These are phyloP conservation scores for Napeogenes sylphis DNA, from an alignment of 2,888 invertebrate species.

Conservation along the genomic window DNA sequence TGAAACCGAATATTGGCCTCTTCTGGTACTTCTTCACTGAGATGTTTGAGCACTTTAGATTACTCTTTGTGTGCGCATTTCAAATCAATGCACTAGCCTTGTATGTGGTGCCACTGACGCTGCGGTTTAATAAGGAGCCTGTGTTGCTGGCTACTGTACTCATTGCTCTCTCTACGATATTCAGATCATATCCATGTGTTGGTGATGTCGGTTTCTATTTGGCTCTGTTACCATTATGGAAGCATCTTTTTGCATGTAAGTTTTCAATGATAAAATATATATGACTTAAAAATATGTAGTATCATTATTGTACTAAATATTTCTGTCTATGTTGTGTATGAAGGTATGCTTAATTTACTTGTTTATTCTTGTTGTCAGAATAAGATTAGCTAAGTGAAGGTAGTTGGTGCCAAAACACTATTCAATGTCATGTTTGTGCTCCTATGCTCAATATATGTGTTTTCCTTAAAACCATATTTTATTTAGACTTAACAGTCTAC, in stretches of 20 bases:
- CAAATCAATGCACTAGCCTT: conserved; percentile 96
- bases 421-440: too few relatives aligned
- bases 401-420: too few relatives aligned
- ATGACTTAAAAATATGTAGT: too few relatives aligned
- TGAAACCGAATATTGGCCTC: conserved; percentile 97
- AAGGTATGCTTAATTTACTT: too few relatives aligned
- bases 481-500: too few relatives aligned
- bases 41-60: conserved; percentile 99
- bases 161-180: conserved; percentile 90
- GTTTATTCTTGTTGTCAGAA: too few relatives aligned
- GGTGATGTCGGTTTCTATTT: conserved; percentile 96
- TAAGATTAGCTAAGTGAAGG: too few relatives aligned
- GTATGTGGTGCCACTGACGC: conserved; percentile 91
- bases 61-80: conserved; percentile 96
- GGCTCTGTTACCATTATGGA: conserved; percentile 93
- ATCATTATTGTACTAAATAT: too few relatives aligned
- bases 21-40: conserved; percentile 99
- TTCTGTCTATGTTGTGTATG: too few relatives aligned
- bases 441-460: too few relatives aligned
- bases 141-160: conserved; percentile 88
- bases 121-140: conserved; percentile 88
- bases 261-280: conserved; percentile 33
- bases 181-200: conserved; percentile 96
- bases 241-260: conserved; percentile 91
- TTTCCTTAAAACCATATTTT: too few relatives aligned